Base-by-base conservation (phyloP, 1,140 invertebrate species). In the Nebria ingens region DNA sequence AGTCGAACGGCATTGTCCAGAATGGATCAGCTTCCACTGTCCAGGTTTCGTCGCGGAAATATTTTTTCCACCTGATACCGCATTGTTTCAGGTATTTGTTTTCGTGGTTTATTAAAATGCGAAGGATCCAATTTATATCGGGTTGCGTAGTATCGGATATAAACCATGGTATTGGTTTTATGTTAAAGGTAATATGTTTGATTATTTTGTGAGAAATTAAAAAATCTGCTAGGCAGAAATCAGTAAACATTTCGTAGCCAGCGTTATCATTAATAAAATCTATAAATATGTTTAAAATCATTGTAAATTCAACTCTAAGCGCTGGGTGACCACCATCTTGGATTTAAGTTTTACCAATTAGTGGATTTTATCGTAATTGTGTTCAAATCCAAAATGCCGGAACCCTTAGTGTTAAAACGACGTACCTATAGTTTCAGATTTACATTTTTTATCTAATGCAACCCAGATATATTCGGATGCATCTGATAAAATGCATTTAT, bases 91-190 rank as follows among this genome's bases (percentile, higher is more conserved):
- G 54, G 45, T 64, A 51, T 34, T 65, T 54, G 57, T 73, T 60
- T 1, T 64, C 2, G 21, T 74, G 71, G 17, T 68, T 64, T 19
- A 57, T 59, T 59, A 82, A 68, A 25, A 69, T 65, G 11, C 78
- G 56, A 13, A 86, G 58, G 0, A 79, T 78, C 83, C 84, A 93
- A 60, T 79, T 60, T 51, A 96, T 85, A 75, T 98, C 96, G 3
- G 71, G 64, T 17, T 61, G 61, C 4, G 83, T 91, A 1, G 87
- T 86, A 71, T 99, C 97, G 9, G 95, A 98, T 1, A 99, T 83
- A 70, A 91, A 99, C 97, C 97, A 99, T 0, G 96, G 95, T 60
- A 93, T 85, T 9, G 77, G 74, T 77, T 99, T 99, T 0, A 86
- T 83, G 69, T 96, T 85, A 62, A 98, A 89, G 55, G 85, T 72